Base-by-base conservation (phyloP, 2,888 invertebrate genomes). In the Suillia variegata region DNA sequence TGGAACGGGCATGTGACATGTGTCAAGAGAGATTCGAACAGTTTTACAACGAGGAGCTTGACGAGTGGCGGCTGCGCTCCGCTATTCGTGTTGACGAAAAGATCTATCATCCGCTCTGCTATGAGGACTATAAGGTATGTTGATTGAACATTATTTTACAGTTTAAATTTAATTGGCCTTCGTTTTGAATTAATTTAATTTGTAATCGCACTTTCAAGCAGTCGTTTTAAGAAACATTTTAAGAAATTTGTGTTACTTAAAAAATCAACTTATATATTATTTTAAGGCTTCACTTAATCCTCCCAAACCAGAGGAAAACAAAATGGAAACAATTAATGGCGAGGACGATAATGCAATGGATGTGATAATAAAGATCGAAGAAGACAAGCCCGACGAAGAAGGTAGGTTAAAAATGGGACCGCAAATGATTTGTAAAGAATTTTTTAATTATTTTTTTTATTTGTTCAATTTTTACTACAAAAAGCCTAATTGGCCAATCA, bases 21-120 rank as follows among this genome's bases (percentile, higher is more conserved):
- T 99, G 98, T 82, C 89, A 91, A 13, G 98, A 99, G 83, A 86
- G 86, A 66, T 98, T 99, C 83, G 93, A 96, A 68, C 93, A 94
- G 81, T 97, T 94, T 84, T 99, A 93, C 84, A 93, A 97, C 80
- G 96, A 98, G 82, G 98, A 99, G 73, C 89, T 90, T 67, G 99
- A 99, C 80, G 97, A 96, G 78, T 99, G 99, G 99, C 94, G 96
- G 77, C 85, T 98, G 24, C 84, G 90, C 63, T 91, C 94, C 77
- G 94, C 97, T 0, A 85, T 93, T 18, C 85, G 87, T 5, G 88
- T 90, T 31, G 89, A 93, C 58, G 89, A 87, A 0, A 86, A 87
- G 64, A 89, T 89, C 69, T 97, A 94, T 79, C 96, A 97, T 84
- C 96, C 96, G 0, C 81, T 92, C 31, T 97, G 97, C 82, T 90